Evolutionary conservation across 64 coral and sea anemone genomes (phyloP), one percentile per base, ranked within the genome.

Genomic region (Platygyra sinensis): DNA sequence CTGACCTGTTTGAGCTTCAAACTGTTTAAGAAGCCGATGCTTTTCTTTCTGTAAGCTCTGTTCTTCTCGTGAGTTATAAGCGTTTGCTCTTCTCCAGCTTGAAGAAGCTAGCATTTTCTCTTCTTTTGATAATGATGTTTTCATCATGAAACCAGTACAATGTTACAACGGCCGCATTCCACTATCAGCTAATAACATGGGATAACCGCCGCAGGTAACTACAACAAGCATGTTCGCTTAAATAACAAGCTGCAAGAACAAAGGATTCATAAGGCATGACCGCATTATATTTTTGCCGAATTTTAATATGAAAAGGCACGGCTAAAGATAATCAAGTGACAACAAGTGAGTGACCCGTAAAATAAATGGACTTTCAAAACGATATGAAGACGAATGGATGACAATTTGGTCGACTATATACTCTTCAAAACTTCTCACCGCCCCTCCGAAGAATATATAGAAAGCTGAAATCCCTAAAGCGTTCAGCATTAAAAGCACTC

Each of bases 61-160:
- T 10, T 85, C 38, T 51, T 52, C 81, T 4, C 38, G 62, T 1
- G 62, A 69, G 10, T 85, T 85, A 72, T 50, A 10, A 42, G 81
- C 81, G 11, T 51, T 50, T n/a, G 38, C 81, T 25, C n/a, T 50
- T 85, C 39, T 85, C 36, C 32, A 85, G 32, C 81, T 64, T 19
- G 29, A 46, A 12, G 81, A 69, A 3, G 81, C 62, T 22, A 69
- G 39, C 19, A 85, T 22, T 52, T 85, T 85, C 14, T 85, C 22
- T 2, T 85, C 38, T 51, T 36, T 27, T 10, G 81, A 85, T 67
- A 29, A n/a, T 25, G 65, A 24, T 4, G 10, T 85, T 67, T 51
- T 51, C 81, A 71, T 85, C 63, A 8, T 71, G 3, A 38, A 65
- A 49, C 2, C 11, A n/a, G 8, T 13, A 24, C 1, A 10, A 19